A percentile compares a stretch with the other conserved stretches of the same genome.
Evolutionary conservation across 2,797 vertebrate genomes (phyloP).

Genomic region (Cebuella pygmaea): DNA sequence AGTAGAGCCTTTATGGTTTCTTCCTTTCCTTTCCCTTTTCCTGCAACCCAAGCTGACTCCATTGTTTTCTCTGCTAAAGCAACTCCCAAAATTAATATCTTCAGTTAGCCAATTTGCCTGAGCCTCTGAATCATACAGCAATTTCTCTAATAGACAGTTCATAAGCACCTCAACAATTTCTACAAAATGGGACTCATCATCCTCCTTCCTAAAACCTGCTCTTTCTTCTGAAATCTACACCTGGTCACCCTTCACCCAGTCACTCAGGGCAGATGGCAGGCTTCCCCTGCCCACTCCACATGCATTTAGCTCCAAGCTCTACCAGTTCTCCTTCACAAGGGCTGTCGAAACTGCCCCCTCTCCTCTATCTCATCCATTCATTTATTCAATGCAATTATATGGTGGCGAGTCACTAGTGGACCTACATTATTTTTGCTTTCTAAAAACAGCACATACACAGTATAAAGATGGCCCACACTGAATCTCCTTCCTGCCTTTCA

Average conservation of each 20-base stretch:
- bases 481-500: background rate
- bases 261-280: background rate
- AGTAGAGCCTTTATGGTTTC: background rate
- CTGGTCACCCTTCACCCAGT: background rate
- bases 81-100: background rate
- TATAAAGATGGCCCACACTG: background rate
- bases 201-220: background rate
- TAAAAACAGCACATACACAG: background rate
- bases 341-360: background rate
- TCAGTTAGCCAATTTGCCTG: background rate
- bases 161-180: background rate
- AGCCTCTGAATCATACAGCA: background rate
- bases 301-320: background rate
- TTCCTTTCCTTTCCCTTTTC: background rate
- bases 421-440: background rate
- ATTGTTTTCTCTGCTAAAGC: background rate
- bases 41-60: background rate
- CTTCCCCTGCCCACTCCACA: background rate
- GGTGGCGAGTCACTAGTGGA: background rate
- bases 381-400: background rate
- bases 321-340: background rate
- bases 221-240: background rate
- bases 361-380: background rate
- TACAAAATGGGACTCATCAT: background rate
- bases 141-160: background rate